Conservation (phyloP, 1,140 invertebrate species). For the Batillaria attramentaria region DNA sequence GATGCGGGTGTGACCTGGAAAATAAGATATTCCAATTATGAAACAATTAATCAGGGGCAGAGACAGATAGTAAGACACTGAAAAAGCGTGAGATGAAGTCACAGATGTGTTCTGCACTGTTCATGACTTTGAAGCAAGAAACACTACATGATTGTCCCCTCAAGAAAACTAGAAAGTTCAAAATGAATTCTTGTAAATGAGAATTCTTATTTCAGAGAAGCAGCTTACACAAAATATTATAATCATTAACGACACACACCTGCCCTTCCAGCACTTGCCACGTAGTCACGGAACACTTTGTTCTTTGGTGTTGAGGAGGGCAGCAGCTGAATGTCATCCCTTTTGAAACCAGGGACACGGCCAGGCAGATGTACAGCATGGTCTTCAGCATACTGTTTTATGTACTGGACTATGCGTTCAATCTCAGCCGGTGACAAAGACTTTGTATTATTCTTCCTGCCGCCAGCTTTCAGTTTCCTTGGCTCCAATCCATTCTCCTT, state of each 20-base stretch:
- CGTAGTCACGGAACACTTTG: not conserved
- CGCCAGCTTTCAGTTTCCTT: not conserved
- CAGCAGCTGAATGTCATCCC: slow-evolving; percentile 42
- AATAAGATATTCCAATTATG: not conserved
- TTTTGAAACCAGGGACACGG: slow-evolving; percentile 47
- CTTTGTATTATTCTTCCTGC: slow-evolving; percentile 4
- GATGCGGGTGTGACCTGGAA: not conserved
- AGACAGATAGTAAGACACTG: not conserved
- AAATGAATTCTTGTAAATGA: not conserved
- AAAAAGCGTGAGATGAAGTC: not conserved
- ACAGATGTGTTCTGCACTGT: not conserved
- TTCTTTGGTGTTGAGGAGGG: slow-evolving; percentile 81
- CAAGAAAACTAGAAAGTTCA: not conserved
- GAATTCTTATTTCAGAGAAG: not conserved
- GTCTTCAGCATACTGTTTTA: slow-evolving; percentile 42
- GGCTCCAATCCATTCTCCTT: not conserved
- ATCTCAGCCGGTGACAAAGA: slow-evolving; percentile 33
- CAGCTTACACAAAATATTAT: not conserved
- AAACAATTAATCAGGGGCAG: not conserved
- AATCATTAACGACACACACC: not conserved
- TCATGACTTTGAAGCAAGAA: not conserved
- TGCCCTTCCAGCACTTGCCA: not conserved
- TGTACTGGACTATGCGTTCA: slow-evolving; percentile 37
- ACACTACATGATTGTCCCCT: not conserved
- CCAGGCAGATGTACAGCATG: slow-evolving; percentile 49